These are phyloP conservation scores for Drosophila leonis DNA, from an alignment of 2,888 invertebrate genomes.

Conservation along the genomic window DNA sequence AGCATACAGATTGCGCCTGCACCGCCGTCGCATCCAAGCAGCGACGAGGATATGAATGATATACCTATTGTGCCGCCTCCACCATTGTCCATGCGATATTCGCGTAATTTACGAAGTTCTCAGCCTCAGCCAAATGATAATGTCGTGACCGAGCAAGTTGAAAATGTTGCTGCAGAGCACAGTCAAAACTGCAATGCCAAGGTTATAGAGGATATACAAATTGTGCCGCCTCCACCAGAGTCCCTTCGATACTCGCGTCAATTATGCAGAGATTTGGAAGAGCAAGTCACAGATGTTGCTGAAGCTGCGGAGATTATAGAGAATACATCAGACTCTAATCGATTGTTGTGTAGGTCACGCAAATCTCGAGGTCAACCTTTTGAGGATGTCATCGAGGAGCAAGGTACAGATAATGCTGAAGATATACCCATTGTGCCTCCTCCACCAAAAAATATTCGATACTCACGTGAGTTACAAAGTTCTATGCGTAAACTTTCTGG, in stretches of 20 bases:
- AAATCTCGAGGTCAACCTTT: background rate
- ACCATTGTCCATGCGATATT: constrained; percentile 13
- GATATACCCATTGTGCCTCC: constrained; percentile 37
- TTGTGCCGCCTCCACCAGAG: constrained; percentile 5
- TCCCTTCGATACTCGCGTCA: background rate
- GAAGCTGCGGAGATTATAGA: background rate
- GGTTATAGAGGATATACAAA: constrained; percentile 1
- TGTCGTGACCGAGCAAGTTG: background rate
- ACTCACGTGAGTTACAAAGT: background rate
- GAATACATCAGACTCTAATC: background rate
- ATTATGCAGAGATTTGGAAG: background rate
- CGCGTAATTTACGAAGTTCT: background rate
- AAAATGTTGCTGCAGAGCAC: background rate
- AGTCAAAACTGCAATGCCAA: background rate
- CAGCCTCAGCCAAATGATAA: background rate
- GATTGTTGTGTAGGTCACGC: background rate
- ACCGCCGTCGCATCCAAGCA: constrained; percentile 34
- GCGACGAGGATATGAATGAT: background rate
- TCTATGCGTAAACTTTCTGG: background rate
- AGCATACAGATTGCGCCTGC: constrained; percentile 12
- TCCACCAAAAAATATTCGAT: constrained; percentile 21
- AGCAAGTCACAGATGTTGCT: background rate
- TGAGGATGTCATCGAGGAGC: background rate
- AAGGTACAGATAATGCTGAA: background rate
- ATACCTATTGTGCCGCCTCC: constrained; percentile 51